phyloP scores from a whole-genome alignment of 2,888 invertebrate species.

The Invenusta paracnida region DNA sequence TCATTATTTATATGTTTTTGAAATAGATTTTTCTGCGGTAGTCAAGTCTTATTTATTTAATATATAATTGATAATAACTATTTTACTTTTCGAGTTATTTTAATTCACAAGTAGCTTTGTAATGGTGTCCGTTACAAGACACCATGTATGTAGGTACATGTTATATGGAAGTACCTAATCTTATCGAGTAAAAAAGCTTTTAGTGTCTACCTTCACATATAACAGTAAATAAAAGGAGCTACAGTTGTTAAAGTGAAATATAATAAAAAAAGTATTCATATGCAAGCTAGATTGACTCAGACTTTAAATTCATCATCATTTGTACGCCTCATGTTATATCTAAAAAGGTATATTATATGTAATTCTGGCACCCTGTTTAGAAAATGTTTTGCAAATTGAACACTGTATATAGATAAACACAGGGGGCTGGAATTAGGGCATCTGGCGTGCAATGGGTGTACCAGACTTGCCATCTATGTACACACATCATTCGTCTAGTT shows the following conservation, averaged over 20 bases:
- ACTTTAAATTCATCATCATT: neutral
- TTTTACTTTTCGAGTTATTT: no score
- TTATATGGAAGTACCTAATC: no score
- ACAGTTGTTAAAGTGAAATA: neutral
- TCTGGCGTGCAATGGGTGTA: neutral
- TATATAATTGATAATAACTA: no score
- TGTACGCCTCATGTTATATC: neutral
- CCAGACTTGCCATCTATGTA: neutral
- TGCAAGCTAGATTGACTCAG: neutral
- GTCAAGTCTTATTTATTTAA: no score
- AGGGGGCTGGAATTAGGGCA: neutral
- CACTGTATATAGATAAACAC: neutral
- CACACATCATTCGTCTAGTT: neutral
- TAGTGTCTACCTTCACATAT: no score
- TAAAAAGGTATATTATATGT: neutral
- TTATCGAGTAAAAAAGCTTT: no score
- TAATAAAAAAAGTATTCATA: neutral
- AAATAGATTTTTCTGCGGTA: no score
- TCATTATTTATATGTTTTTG: no score
- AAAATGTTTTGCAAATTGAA: neutral
- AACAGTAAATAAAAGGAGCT: no score
- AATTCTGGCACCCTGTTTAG: neutral
- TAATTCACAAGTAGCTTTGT: no score
- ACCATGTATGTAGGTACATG: no score
- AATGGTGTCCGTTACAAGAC: no score